These are phyloP conservation scores for Borostomias antarcticus DNA, from an alignment of 2,797 vertebrate species.

Conservation along the genomic window DNA sequence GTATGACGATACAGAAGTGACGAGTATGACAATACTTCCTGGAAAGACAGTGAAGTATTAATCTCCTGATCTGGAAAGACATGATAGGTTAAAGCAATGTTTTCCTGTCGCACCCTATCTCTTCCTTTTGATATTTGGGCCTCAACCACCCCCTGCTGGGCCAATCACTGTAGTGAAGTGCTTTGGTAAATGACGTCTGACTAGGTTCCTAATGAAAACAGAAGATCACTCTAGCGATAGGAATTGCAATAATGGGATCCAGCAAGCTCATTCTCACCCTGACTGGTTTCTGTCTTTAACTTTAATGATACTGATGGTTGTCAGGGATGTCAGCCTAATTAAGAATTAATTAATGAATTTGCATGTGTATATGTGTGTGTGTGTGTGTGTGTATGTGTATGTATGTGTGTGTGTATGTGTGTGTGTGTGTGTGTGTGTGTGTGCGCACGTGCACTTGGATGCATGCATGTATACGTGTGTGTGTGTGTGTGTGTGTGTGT, in stretches of 20 bases:
- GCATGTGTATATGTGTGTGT: background rate
- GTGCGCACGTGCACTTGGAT: too few species aligned
- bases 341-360: background rate
- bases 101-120: too few species aligned
- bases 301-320: slow-evolving; percentile 1
- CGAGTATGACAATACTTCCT: too few species aligned
- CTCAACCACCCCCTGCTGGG: too few species aligned
- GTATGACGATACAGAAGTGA: too few species aligned
- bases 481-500: too few species aligned
- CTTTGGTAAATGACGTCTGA: background rate
- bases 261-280: background rate
- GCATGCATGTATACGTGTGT: too few species aligned
- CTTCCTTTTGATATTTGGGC: too few species aligned
- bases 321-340: background rate
- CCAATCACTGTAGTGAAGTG: background rate
- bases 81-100: too few species aligned
- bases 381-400: slow-evolving; percentile 8
- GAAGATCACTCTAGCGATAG: background rate
- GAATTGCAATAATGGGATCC: background rate
- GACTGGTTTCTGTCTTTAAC: background rate
- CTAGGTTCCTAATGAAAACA: background rate
- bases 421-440: slow-evolving; percentile 8
- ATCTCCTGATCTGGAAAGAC: too few species aligned
- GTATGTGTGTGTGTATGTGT: background rate
- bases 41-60: too few species aligned